Conservation (phyloP, 2,113 vertebrate species). For the rat (Rattus norvegicus) region DNA sequence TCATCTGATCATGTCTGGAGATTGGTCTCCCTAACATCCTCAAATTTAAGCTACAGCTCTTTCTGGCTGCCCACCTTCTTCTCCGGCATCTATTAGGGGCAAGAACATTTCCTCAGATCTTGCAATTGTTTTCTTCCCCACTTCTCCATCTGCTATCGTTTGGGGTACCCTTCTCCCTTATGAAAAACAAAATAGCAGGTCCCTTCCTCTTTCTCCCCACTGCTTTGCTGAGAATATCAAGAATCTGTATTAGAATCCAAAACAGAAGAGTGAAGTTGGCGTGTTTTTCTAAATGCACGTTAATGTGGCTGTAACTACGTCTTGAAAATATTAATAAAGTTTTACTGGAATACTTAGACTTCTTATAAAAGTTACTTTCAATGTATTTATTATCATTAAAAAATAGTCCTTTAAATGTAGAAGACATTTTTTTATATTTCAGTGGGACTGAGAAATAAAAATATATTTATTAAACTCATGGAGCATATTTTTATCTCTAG, state of each 20-base stretch:
- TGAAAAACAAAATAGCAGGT: not conserved
- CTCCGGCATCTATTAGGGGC: no score
- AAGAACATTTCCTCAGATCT: not conserved
- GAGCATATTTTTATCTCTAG: constrained; percentile 44
- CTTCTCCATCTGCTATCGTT: not conserved
- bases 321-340: constrained; percentile 10
- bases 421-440: constrained; percentile 33
- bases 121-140: not conserved
- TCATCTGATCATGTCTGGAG: not conserved
- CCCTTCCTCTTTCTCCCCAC: not conserved
- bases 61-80: not conserved
- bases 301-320: constrained; percentile 8
- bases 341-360: constrained; percentile 2
- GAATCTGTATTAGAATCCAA: constrained; percentile 24
- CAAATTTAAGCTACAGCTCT: not conserved
- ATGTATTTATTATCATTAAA: not conserved
- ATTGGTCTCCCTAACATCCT: not conserved
- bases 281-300: constrained; percentile 19
- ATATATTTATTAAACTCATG: constrained; percentile 52
- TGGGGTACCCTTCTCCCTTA: not conserved
- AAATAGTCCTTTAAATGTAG: constrained; percentile 46
- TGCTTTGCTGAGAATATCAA: not conserved
- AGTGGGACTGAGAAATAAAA: not conserved
- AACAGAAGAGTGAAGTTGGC: not conserved
- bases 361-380: constrained; percentile 54